These are phyloP conservation scores for Diogma glabrata DNA, from an alignment of 2,888 invertebrate species.

Conservation along the genomic window DNA sequence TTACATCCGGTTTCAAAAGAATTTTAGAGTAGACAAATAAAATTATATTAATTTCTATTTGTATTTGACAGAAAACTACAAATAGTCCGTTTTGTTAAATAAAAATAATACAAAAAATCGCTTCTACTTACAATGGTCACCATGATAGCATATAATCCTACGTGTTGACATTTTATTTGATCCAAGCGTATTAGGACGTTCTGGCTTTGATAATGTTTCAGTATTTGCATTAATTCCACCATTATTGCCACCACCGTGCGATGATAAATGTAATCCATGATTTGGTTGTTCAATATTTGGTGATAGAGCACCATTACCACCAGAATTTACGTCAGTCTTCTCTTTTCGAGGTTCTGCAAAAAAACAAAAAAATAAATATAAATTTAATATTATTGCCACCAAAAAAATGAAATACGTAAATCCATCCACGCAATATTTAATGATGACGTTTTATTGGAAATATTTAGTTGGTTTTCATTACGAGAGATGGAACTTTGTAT, in stretches of 20 bases:
- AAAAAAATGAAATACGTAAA: no score
- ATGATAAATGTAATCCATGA: constrained; percentile 33
- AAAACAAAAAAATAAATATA: constrained; percentile 11
- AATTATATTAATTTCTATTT: no score
- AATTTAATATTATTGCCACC: no score
- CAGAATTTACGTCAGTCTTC: constrained; percentile 60
- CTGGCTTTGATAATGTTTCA: constrained; percentile 47
- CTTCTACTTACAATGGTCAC: constrained; percentile 58
- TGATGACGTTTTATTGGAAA: no score
- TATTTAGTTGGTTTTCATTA: no score
- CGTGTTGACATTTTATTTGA: constrained; percentile 65
- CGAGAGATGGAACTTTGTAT: no score
- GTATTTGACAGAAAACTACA: no score
- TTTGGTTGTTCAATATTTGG: constrained; percentile 43
- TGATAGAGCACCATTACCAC: constrained; percentile 50
- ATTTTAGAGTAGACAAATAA: no score
- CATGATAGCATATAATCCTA: constrained; percentile 68
- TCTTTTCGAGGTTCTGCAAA: constrained; percentile 81
- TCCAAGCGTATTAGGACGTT: constrained; percentile 69
- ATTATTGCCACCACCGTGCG: constrained; percentile 39
- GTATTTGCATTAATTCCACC: constrained; percentile 27
- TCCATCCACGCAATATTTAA: no score
- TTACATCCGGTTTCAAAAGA: no score
- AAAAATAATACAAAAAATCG: no score
- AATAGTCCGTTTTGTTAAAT: no score